phyloP scores from a whole-genome alignment of 2,113 vertebrate species.

The Callopanchax toddi region DNA sequence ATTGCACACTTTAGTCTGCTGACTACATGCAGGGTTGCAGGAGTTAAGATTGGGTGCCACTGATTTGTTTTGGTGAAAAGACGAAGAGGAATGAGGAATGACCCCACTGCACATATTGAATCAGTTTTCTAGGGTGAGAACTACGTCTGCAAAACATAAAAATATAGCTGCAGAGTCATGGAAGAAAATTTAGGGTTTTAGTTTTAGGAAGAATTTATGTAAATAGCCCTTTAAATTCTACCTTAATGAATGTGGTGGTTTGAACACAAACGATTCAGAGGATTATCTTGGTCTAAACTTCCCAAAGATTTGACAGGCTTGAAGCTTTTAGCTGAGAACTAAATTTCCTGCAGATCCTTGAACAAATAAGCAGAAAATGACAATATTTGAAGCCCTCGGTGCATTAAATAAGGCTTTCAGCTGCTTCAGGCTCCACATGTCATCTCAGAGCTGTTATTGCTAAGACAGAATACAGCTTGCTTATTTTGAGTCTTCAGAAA shows the following conservation, averaged over 20 bases:
- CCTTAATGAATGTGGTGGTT: no score
- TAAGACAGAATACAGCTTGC: slow-evolving; percentile 45
- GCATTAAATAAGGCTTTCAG: slow-evolving; percentile 25
- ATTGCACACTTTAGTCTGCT: no score
- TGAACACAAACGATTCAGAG: neutral
- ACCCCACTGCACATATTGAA: no score
- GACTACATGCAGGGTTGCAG: no score
- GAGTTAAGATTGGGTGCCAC: no score
- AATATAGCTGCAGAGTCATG: no score
- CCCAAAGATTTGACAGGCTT: neutral
- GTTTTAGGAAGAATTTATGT: no score
- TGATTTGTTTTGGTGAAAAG: no score
- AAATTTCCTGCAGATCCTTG: neutral
- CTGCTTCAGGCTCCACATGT: slow-evolving; percentile 18
- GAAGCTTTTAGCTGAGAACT: slow-evolving; percentile 14
- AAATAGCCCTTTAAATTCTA: neutral
- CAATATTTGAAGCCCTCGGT: slow-evolving; percentile 6
- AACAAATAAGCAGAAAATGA: slow-evolving; percentile 19
- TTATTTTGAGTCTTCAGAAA: slow-evolving; percentile 48
- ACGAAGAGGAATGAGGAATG: no score
- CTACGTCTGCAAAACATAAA: no score
- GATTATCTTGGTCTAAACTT: slow-evolving; percentile 12
- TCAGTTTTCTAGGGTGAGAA: no score
- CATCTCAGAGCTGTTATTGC: slow-evolving; percentile 32
- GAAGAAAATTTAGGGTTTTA: no score